phyloP scores from a whole-genome alignment of 2,888 invertebrate genomes.

The Serripes groenlandicus region DNA sequence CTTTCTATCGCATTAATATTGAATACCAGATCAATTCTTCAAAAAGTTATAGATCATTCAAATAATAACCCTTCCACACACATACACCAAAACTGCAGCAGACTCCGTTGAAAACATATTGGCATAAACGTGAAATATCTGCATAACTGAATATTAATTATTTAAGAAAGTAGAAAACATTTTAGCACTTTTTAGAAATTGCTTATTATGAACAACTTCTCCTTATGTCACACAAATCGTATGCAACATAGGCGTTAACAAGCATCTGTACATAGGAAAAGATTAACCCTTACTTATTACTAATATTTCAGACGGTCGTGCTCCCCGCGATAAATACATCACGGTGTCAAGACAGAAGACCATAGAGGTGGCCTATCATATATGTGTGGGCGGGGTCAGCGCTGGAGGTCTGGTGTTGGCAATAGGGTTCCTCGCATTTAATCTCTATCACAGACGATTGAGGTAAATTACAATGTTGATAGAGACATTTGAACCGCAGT shows the following conservation, averaged over 20 bases:
- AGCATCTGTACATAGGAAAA: too few species aligned
- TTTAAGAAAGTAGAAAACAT: too few species aligned
- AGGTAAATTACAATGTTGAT: too few species aligned
- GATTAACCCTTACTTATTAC: too few species aligned
- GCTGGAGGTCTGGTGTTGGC: slow-evolving; percentile 96
- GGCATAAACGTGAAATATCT: too few species aligned
- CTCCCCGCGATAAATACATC: slow-evolving; percentile 91
- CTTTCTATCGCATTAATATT: too few species aligned
- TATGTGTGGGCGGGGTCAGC: slow-evolving; percentile 91
- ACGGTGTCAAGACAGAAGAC: slow-evolving; percentile 90
- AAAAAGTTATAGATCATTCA: too few species aligned
- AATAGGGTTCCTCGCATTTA: slow-evolving; percentile 96
- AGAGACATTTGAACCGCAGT: too few species aligned
- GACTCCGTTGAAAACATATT: slow-evolving; percentile 75
- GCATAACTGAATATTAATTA: too few species aligned
- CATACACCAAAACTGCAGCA: background rate
- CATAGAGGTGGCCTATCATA: slow-evolving; percentile 92
- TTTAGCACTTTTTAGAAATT: too few species aligned
- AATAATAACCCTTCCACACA: background rate
- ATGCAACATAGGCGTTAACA: too few species aligned
- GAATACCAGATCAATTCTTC: too few species aligned
- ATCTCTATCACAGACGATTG: slow-evolving; percentile 92
- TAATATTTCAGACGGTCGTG: slow-evolving; percentile 88
- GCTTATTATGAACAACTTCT: background rate
- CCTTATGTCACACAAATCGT: background rate